Base-by-base conservation (phyloP, 2,888 invertebrate genomes). In the Julus scanicus region DNA sequence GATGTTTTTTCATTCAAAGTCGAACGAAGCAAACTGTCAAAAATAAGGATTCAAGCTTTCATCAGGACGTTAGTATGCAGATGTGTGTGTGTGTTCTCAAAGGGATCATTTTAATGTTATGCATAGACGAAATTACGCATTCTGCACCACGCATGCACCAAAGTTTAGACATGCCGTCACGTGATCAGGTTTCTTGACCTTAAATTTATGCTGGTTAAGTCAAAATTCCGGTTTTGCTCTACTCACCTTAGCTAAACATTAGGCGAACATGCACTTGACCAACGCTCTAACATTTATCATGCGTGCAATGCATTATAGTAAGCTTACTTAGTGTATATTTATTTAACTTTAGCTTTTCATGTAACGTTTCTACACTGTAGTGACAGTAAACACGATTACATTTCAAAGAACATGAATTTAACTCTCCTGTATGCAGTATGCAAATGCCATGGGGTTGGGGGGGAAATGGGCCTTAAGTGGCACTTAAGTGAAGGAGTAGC, bases 141-240 rank as follows among this genome's bases (percentile, higher is more conserved):
- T 71, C 71, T 11, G 71, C 71, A 71, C 71, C 71, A 71, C 71
- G 71, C 71, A 29, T 20, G 20, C 17, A n/a, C 20, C 20, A n/a
- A 63, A 29, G 49, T 49, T 49, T 29, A 49, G 49, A 49, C 49
- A 49, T 49, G 49, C 49, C 9, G 29, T 29, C 71, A 71, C 71
- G 71, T 71, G 71, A 71, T 71, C 71, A n/a, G 71, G 29, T 71
- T 71, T 71, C 71, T 71, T 71, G 71, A 71, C 71, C 71, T 29
- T 20, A 71, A 71, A 71, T 71, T 29, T 29, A 8, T 29, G 71
- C n/a, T 71, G 29, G 71, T n/a, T n/a, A 71, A 29, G 71, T 29
- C 71, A 71, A 71, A 71, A 71, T 71, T 71, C 71, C 71, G 71
- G 71, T 71, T 71, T 29, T 29, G 71, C 71, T 71, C 71, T 20